Base-by-base conservation (phyloP, 2,888 invertebrate genomes). In the Volucella inanis region DNA sequence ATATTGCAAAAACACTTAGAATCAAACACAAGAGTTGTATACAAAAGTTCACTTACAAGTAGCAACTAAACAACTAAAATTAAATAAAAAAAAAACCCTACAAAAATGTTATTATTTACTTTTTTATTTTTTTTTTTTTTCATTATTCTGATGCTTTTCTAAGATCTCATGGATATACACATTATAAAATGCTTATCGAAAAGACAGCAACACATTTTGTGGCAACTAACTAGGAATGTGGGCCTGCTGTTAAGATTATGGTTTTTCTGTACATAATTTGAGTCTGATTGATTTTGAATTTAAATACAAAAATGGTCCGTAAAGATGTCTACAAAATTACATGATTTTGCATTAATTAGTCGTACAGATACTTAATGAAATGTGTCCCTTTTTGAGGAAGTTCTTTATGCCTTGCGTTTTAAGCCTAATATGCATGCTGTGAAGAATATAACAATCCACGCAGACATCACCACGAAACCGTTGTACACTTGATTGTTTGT, bases 381-480 rank as follows among this genome's bases (percentile, higher is more conserved):
- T 57, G 54, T 71, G 31, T 52, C 31, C 31, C 15, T 65, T 41
- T 68, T 50, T 10, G 41, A 62, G 74, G 72, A 74, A 55, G 12
- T 74, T 47, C 12, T 11, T 90, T 93, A 88, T 93, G 92, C 88
- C 87, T 92, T 93, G 50, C 90, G 89, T 90, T 91, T 93, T 1
- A 94, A 89, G 3, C 93, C 92, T 11, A 95, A 87, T 64, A 94
- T 92, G 87, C 95, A 95, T 45, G 95, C 89, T 2, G 91, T 89
- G 71, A 95, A 89, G 3, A 95, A 94, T 59, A 94, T 92, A 0
- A 92, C 84, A 22, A 94, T 95, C 96, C 97, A 97, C 0, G 92
- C 93, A 0, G 93, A 10, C 38, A 94, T 94, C 0, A 96, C 94
- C 0, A 96, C 90, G 88, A 96, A 95, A 0, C 97, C 98, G 70